phyloP scores from a whole-genome alignment of 2,113 vertebrate genomes.

The Microcebus griseorufus region DNA sequence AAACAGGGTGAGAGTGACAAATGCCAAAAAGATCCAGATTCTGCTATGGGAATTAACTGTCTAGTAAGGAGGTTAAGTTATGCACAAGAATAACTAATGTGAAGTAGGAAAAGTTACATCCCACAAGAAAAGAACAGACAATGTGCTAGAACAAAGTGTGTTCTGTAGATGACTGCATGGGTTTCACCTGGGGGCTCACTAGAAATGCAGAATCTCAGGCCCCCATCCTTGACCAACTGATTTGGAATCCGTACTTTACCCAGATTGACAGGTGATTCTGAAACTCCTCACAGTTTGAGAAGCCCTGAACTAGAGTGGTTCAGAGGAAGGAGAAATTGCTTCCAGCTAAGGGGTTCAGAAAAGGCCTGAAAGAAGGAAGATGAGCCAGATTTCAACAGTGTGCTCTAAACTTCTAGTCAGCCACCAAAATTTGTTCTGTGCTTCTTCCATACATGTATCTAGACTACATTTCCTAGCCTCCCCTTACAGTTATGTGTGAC shows the following conservation, averaged over 20 bases:
- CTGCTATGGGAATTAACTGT: not conserved
- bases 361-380: slow-evolving; percentile 18
- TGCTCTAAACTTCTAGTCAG: not conserved
- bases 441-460: not conserved
- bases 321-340: slow-evolving; percentile 1
- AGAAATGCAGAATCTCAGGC: slow-evolving; percentile 23
- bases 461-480: not conserved
- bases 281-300: not conserved
- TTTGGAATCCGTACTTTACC: slow-evolving; percentile 19
- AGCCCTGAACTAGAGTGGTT: not conserved
- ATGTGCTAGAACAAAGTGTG: not conserved
- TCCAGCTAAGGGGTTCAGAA: not conserved
- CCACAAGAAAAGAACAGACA: slow-evolving; percentile 11
- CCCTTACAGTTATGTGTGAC: not conserved
- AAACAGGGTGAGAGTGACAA: not conserved
- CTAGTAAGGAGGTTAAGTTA: slow-evolving; percentile 33
- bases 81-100: not conserved
- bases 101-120: slow-evolving; percentile 9
- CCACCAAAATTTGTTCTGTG: not conserved
- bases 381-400: not conserved
- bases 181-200: not conserved
- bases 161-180: not conserved
- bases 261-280: slow-evolving; percentile 12
- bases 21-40: not conserved
- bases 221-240: not conserved